These are phyloP conservation scores for Rhinoderma darwinii DNA, from an alignment of 2,113 vertebrate species.

Conservation along the genomic window DNA sequence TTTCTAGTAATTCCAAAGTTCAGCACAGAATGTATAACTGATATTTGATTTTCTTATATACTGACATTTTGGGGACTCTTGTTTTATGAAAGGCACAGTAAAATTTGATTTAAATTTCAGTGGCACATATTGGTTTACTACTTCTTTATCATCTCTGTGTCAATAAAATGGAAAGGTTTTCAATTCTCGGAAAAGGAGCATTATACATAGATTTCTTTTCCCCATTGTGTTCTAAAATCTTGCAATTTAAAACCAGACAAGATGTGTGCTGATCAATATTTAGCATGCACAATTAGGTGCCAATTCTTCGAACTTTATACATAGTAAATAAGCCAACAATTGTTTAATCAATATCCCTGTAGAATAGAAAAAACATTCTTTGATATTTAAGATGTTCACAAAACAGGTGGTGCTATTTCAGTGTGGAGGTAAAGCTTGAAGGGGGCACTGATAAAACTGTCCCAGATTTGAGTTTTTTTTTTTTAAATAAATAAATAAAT, in stretches of 20 bases:
- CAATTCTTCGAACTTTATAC: not conserved
- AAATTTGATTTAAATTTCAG: not conserved
- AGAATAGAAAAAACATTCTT: not conserved
- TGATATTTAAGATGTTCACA: not conserved
- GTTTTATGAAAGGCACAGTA: not conserved
- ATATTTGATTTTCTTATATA: constrained; percentile 14
- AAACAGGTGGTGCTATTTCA: not conserved
- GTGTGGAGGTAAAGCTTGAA: not conserved
- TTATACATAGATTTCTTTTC: not conserved
- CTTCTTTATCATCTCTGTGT: not conserved
- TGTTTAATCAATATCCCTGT: not conserved
- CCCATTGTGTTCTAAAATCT: not conserved
- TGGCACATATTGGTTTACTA: not conserved
- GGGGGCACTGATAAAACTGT: not conserved
- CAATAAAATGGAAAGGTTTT: not conserved
- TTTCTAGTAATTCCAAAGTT: not conserved
- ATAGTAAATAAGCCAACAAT: not conserved
- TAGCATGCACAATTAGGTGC: not conserved
- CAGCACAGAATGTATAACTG: too few relatives aligned
- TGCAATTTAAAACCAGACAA: not conserved
- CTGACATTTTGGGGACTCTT: not conserved
- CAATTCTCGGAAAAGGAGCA: not conserved
- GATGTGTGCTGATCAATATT: not conserved
- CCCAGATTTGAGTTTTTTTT: too few relatives aligned
- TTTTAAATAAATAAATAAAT: too few relatives aligned